Conservation (phyloP, 2,888 invertebrate species). For the Iphiclides podalirius region DNA sequence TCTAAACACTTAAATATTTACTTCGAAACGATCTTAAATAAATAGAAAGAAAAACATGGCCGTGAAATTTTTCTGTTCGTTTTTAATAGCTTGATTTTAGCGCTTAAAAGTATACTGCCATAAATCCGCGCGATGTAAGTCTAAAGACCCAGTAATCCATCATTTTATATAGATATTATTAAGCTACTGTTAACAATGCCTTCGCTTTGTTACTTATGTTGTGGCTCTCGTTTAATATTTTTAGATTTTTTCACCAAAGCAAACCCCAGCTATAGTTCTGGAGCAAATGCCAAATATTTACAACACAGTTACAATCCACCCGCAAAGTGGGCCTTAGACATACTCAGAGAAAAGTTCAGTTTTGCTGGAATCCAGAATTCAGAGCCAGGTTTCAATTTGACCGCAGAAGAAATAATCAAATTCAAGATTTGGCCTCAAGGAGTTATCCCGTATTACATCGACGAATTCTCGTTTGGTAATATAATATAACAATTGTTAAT, state of each 20-base stretch:
- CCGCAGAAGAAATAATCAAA: constrained; percentile 42
- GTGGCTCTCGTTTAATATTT: no score
- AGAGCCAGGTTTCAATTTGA: constrained; percentile 47
- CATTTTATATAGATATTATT: no score
- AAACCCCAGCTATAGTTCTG: no score
- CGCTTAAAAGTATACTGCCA: no score
- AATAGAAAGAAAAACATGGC: neutral
- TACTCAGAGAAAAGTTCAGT: constrained; percentile 7
- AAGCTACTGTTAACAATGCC: no score
- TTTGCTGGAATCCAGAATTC: constrained; percentile 8
- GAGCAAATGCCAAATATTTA: neutral
- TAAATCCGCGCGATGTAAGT: no score
- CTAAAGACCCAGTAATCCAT: no score
- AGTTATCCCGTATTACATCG: constrained; percentile 59
- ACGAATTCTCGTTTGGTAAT: constrained; percentile 58
- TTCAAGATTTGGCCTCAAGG: constrained; percentile 61
- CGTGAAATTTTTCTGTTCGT: no score
- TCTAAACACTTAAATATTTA: constrained; percentile 18
- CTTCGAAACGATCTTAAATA: constrained; percentile 6
- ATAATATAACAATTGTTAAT: neutral
- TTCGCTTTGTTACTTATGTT: no score
- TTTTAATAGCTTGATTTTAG: no score
- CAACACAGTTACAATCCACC: neutral
- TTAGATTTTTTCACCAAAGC: no score
- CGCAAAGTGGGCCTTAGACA: constrained; percentile 4